A percentile compares a stretch with the other conserved stretches of the same genome.
Evolutionary conservation across 1,140 invertebrate genomes (phyloP).

Genomic region (Liolophura sinensis): DNA sequence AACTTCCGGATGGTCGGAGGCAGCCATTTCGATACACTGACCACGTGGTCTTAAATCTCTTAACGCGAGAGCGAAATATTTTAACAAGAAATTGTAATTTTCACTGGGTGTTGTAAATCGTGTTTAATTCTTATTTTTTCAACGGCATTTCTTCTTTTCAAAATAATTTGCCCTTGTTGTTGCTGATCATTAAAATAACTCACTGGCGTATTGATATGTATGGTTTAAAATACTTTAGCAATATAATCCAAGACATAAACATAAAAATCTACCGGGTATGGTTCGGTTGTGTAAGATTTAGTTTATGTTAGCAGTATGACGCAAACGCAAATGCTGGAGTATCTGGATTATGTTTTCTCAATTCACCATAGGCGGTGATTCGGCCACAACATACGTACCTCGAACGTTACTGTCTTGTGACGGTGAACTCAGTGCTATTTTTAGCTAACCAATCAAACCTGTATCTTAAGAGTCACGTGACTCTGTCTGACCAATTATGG

Average conservation of each 20-base stretch:
- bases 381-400: constrained; percentile 1
- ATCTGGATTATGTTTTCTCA: constrained; percentile 5
- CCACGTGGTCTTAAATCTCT: constrained; percentile 4
- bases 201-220: too few species aligned
- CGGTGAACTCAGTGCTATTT: constrained; percentile 1
- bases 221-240: too few species aligned
- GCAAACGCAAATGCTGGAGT: constrained; percentile 10
- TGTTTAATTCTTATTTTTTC: too few species aligned
- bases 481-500: constrained; percentile 2
- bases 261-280: too few species aligned
- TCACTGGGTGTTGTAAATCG: not conserved
- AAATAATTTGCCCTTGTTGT: too few species aligned
- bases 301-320: constrained; percentile 6
- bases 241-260: too few species aligned
- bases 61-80: not conserved
- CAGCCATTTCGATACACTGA: constrained; percentile 3
- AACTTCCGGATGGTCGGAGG: constrained; percentile 4
- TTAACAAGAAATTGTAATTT: not conserved
- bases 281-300: not conserved
- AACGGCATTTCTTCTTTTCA: too few species aligned
- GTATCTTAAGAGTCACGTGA: constrained; percentile 1
- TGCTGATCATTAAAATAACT: too few species aligned
- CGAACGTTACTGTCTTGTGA: constrained; percentile 3
- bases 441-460: not conserved
- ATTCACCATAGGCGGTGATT: constrained; percentile 1